These are phyloP conservation scores for Orius insidiosus DNA, from an alignment of 1,140 invertebrate species.

Conservation along the genomic window DNA sequence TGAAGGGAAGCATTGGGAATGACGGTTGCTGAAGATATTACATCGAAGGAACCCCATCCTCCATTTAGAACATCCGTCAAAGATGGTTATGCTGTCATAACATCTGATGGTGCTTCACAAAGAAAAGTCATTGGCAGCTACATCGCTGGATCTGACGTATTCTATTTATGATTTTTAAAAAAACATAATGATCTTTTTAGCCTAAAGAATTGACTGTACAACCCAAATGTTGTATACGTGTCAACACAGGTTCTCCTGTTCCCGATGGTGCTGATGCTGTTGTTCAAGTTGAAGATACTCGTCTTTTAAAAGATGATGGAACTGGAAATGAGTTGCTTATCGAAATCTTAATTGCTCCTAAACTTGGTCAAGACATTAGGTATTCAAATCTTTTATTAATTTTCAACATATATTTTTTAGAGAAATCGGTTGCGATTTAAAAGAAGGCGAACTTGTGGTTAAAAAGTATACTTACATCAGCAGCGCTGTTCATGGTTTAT, in stretches of 20 bases:
- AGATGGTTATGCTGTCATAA: slow-evolving; percentile 81
- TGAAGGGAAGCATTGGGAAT: slow-evolving; percentile 33
- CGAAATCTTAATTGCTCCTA: slow-evolving; percentile 49
- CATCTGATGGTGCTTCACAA: slow-evolving; percentile 44
- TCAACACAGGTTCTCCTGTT: slow-evolving; percentile 86
- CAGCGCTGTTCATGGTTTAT: slow-evolving; percentile 53
- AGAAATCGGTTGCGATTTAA: slow-evolving; percentile 65
- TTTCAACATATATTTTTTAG: slow-evolving; percentile 28
- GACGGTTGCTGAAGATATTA: slow-evolving; percentile 40
- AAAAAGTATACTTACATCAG: slow-evolving; percentile 36
- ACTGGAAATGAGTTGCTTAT: slow-evolving; percentile 54
- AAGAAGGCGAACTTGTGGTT: slow-evolving; percentile 39
- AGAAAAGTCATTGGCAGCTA: slow-evolving; percentile 42
- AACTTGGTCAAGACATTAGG: slow-evolving; percentile 60
- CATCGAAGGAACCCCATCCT: slow-evolving; percentile 53
- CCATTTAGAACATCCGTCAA: slow-evolving; percentile 89
- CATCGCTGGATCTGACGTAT: slow-evolving; percentile 46
- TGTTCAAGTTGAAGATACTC: slow-evolving; percentile 84
- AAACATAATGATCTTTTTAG: neutral
- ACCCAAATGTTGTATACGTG: slow-evolving; percentile 49
- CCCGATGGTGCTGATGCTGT: slow-evolving; percentile 72
- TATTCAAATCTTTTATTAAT: slow-evolving; percentile 19
- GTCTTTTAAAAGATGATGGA: slow-evolving; percentile 42
- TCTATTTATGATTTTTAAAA: neutral
- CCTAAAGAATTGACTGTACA: neutral